These are phyloP conservation scores for Styela plicata DNA, from an alignment of 23 tunicate genomes.

Conservation along the genomic window DNA sequence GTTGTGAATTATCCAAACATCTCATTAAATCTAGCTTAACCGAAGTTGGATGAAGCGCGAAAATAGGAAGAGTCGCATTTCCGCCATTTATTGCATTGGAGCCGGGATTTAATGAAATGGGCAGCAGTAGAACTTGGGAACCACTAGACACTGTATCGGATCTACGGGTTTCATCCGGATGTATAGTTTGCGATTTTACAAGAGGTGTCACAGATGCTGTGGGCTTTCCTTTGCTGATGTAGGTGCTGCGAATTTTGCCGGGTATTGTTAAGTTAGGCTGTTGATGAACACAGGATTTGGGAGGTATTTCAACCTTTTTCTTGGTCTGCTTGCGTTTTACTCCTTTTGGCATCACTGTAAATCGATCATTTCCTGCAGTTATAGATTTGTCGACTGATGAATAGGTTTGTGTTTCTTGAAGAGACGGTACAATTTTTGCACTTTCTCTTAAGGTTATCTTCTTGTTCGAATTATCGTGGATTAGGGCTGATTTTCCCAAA, in stretches of 20 bases:
- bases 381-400: background rate
- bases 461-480: background rate
- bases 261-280: background rate
- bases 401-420: background rate
- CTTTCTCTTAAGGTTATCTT: slow-evolving; percentile 2
- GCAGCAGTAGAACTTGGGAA: slow-evolving; percentile 62
- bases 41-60: slow-evolving; percentile 58
- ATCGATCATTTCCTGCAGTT: background rate
- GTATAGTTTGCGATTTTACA: slow-evolving; percentile 22
- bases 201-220: slow-evolving; percentile 85
- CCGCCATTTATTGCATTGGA: background rate
- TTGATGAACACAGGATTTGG: background rate
- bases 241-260: background rate
- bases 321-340: background rate
- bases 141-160: background rate
- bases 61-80: slow-evolving; percentile 33
- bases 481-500: background rate
- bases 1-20: slow-evolving; percentile 12
- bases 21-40: slow-evolving; percentile 26
- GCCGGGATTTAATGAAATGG: slow-evolving; percentile 54
- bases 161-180: background rate
- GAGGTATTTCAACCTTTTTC: background rate
- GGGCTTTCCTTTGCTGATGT: slow-evolving; percentile 2
- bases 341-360: background rate
- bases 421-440: background rate